These are phyloP conservation scores for Nerophis lumbriciformis DNA, from an alignment of 2,113 vertebrate species.

Conservation along the genomic window DNA sequence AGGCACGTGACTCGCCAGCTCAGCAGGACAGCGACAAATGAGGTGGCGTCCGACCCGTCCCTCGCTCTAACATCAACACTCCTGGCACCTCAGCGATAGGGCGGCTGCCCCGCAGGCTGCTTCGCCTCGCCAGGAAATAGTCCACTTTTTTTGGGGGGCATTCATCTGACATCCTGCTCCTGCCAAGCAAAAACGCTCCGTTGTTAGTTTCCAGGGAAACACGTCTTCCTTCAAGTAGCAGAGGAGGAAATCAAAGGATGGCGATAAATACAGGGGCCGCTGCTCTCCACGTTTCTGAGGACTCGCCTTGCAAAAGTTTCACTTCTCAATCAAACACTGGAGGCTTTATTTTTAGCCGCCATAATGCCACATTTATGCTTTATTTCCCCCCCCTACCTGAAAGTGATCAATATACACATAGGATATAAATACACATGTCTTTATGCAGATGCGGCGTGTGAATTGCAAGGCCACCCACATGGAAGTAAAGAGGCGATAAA, in stretches of 20 bases:
- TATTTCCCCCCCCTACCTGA: too few species aligned
- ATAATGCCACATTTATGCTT: too few species aligned
- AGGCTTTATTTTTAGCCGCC: too few species aligned
- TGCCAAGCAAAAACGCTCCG: neutral
- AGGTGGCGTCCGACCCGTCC: neutral
- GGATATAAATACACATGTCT: neutral
- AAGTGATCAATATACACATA: neutral
- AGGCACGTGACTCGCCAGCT: neutral
- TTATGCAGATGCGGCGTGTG: neutral
- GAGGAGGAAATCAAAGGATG: neutral
- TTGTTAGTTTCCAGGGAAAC: conserved; percentile 2
- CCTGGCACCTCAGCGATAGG: neutral
- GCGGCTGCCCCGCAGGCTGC: neutral
- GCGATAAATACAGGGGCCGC: neutral
- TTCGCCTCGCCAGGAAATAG: neutral
- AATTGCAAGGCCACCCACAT: neutral
- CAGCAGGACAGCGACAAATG: conserved; percentile 3
- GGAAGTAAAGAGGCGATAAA: neutral
- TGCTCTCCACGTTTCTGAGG: neutral
- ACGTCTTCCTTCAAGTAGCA: neutral
- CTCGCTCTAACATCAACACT: neutral
- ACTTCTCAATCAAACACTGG: too few species aligned
- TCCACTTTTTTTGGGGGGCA: neutral
- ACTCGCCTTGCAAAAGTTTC: too few species aligned
- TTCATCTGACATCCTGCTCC: neutral